Base-by-base conservation (phyloP, 2,113 vertebrate species). In the Channa maculata region DNA sequence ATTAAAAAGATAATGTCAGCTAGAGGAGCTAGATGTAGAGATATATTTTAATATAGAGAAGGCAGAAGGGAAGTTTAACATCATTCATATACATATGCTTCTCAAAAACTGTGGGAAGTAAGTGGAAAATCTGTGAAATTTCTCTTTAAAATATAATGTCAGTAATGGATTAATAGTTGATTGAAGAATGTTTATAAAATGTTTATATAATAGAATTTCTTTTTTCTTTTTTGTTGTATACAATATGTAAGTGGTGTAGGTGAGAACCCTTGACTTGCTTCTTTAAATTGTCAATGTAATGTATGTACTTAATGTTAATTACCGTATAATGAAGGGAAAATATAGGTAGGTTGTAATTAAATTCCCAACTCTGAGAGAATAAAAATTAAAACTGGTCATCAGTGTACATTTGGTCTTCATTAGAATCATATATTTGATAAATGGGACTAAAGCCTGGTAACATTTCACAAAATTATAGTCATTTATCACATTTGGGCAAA, bases 251-350 rank as follows among this genome's bases (percentile, higher is more conserved):
- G 48, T 61, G 1, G 37, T 65, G 12, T 49, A 43, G 12, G 2
- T 63, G 11, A 37, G 6, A 73, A 49, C 8, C 36, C 3, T 8
- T 45, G 45, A n/a, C 24, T 51, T 51, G 57, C 11, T 12, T 48
- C 62, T 73, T 69, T 65, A 3, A 52, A 41, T 67, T 68, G 43
- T 64, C 14, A 67, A 46, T 63, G 34, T n/a, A 43, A 1, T 62
- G 5, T 44, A 65, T 34, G 24, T 5, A 34, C 5, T 57, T 48
- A 8, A 72, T 50, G n/a, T 24, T 24, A 24, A 24, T 24, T 24
- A 24, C 24, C 1, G 24, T 24, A 37, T 53, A 3, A 50, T 38
- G 14, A 33, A 49, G 36, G 69, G 24, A 59, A 43, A 33, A 15
- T 59, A 1, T 65, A 13, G 37, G 5, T 54, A 37, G 49, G 24